phyloP scores from a whole-genome alignment of 2,113 vertebrate genomes.

The Sigmodon hispidus region DNA sequence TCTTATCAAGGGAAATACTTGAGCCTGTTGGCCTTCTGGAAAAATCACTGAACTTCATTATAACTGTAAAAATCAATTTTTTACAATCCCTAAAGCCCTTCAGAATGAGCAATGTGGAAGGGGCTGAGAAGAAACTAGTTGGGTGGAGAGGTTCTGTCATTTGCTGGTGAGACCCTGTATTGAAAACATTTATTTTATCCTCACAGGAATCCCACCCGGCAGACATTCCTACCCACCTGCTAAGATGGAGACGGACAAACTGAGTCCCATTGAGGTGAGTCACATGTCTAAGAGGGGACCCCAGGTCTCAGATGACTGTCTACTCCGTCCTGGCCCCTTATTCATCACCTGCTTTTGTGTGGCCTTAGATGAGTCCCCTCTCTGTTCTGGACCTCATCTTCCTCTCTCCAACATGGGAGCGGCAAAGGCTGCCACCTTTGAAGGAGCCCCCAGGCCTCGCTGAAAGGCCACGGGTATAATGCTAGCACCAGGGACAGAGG shows the following conservation, averaged over 20 bases:
- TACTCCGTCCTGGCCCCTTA: background rate
- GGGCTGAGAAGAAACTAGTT: background rate
- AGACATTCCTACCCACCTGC: background rate
- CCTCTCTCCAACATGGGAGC: background rate
- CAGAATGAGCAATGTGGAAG: background rate
- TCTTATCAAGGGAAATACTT: background rate
- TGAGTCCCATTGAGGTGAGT: background rate
- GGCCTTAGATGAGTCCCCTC: too few species aligned
- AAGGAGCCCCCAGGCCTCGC: background rate
- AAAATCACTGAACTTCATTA: constrained; percentile 58
- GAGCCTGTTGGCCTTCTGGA: constrained; percentile 29
- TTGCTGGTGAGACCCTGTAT: fast-evolving
- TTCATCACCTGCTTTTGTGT: too few species aligned
- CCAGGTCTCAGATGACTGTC: background rate
- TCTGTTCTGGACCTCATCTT: background rate
- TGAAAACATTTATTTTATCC: background rate
- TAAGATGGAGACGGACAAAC: background rate
- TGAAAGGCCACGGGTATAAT: background rate
- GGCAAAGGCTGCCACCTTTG: background rate
- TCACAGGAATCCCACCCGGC: background rate
- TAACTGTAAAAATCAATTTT: constrained; percentile 54
- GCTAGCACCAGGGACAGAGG: background rate
- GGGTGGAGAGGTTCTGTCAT: too few species aligned
- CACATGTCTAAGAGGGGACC: background rate
- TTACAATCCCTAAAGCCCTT: background rate